Evolutionary conservation across 2,113 vertebrate species (phyloP).

Genomic region (Notechis scutatus): DNA sequence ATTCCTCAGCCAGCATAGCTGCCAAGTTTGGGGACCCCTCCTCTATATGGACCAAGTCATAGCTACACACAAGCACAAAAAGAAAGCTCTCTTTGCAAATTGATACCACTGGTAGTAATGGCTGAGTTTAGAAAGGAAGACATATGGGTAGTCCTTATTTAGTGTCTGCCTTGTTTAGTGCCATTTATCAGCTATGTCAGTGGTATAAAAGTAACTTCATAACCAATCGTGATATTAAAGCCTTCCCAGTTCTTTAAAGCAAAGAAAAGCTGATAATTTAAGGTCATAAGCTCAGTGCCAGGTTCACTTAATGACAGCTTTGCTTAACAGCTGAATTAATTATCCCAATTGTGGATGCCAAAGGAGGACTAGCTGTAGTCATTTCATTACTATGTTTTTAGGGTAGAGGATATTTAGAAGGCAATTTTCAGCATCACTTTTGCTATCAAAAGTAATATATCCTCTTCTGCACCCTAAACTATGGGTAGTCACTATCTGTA

Average conservation of each 20-base stretch:
- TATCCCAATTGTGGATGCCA: neutral
- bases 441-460: neutral
- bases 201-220: neutral
- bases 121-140: neutral
- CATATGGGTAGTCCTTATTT: neutral
- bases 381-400: neutral
- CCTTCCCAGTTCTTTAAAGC: neutral
- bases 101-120: neutral
- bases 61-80: neutral
- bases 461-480: neutral
- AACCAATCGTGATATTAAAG: neutral
- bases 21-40: too few relatives aligned
- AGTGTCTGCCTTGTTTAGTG: neutral
- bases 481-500: neutral
- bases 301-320: neutral
- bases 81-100: neutral
- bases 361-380: neutral
- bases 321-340: neutral
- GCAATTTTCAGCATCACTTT: conserved; percentile 8
- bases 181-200: neutral
- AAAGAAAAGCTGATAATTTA: neutral
- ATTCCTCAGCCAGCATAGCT: too few relatives aligned
- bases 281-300: neutral
- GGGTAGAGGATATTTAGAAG: conserved; percentile 1
- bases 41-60: neutral